Percentiles rank a stretch among this genome's conserved stretches.
These are phyloP conservation scores for Bellardia pandia DNA, from an alignment of 2,888 invertebrate species.

Conservation along the genomic window DNA sequence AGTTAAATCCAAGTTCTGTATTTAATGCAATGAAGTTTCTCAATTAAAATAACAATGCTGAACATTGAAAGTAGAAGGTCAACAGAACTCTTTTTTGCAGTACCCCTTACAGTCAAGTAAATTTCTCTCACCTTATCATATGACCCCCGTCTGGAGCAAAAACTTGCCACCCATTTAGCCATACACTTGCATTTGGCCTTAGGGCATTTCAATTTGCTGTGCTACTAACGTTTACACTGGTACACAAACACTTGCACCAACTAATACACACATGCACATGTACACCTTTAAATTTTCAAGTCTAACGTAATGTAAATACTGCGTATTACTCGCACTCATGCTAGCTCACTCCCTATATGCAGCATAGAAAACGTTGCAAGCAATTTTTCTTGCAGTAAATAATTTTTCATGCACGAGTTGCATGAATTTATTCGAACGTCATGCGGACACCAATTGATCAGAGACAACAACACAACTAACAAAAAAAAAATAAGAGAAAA, in stretches of 20 bases:
- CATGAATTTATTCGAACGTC: conserved; percentile 69
- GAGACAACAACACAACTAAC: conserved; percentile 34
- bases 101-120: too few relatives aligned
- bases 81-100: too few relatives aligned
- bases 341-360: not conserved
- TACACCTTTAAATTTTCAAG: not conserved
- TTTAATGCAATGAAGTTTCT: too few relatives aligned
- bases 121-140: not conserved
- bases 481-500: conserved; percentile 51
- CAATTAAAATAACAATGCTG: too few relatives aligned
- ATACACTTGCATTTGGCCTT: conserved; percentile 54
- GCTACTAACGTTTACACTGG: conserved; percentile 53
- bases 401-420: conserved; percentile 75
- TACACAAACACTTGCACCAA: conserved; percentile 32
- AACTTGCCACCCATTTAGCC: conserved; percentile 44
- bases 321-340: not conserved
- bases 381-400: conserved; percentile 75
- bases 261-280: not conserved
- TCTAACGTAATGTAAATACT: conserved; percentile 36
- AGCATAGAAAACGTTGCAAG: conserved; percentile 67
- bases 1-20: too few relatives aligned
- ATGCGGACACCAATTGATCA: conserved; percentile 72
- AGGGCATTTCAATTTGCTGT: conserved; percentile 66
- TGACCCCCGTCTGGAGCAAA: conserved; percentile 2
- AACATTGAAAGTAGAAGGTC: too few relatives aligned